These are phyloP conservation scores for Protodeltote pygarga DNA, from an alignment of 2,888 invertebrate species.

Conservation along the genomic window DNA sequence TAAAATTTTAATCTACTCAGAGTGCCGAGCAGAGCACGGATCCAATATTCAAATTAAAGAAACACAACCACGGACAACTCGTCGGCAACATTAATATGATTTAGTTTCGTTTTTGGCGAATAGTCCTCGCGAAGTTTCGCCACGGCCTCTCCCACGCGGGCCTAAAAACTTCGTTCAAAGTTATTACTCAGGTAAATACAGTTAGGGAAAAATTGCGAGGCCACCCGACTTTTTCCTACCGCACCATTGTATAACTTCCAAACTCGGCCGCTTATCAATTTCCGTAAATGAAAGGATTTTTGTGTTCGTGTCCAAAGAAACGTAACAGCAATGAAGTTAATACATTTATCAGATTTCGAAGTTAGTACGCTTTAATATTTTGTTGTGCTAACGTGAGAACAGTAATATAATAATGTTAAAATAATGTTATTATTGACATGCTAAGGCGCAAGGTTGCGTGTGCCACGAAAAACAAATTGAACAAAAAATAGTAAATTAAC, in stretches of 20 bases:
- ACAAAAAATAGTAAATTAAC: slow-evolving; percentile 53
- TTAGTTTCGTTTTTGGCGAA: slow-evolving; percentile 69
- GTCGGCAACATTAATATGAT: slow-evolving; percentile 65
- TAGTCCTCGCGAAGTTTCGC: slow-evolving; percentile 59
- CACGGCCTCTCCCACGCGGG: slow-evolving; percentile 49
- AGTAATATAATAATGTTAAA: slow-evolving; percentile 55
- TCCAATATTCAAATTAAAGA: slow-evolving; percentile 70
- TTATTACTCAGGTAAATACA: slow-evolving; percentile 75
- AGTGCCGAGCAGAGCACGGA: slow-evolving; percentile 49
- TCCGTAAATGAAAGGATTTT: slow-evolving; percentile 67
- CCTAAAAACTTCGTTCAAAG: slow-evolving; percentile 62
- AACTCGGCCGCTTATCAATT: slow-evolving; percentile 71
- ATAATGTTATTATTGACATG: slow-evolving; percentile 62
- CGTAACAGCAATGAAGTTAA: slow-evolving; percentile 58
- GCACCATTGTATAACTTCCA: slow-evolving; percentile 58
- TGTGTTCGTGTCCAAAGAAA: slow-evolving; percentile 59
- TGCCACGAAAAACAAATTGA: slow-evolving; percentile 58
- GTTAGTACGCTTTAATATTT: slow-evolving; percentile 42
- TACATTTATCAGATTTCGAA: slow-evolving; percentile 54
- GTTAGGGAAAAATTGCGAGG: slow-evolving; percentile 64
- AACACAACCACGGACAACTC: slow-evolving; percentile 54
- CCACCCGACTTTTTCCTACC: slow-evolving; percentile 50
- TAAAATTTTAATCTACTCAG: slow-evolving; percentile 58
- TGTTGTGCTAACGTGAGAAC: slow-evolving; percentile 63
- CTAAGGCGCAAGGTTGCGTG: slow-evolving; percentile 63